Evolutionary conservation across 2,888 invertebrate species (phyloP).

Genomic region (Congeria kusceri): DNA sequence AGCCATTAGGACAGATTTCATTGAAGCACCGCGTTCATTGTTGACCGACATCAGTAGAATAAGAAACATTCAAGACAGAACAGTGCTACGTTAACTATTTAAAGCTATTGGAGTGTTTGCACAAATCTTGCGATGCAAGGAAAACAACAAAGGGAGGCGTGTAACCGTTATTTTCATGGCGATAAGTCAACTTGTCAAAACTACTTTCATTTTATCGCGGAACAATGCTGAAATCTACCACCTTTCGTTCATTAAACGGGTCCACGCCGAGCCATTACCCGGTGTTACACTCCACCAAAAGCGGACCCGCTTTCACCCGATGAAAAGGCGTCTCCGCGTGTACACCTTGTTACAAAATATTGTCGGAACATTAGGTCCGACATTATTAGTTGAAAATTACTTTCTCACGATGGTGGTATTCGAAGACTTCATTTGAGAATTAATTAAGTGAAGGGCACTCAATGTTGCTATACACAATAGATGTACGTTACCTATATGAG

Average conservation of each 20-base stretch:
- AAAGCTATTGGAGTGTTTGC: too few relatives aligned
- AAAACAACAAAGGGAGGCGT: background rate
- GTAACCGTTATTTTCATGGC: background rate
- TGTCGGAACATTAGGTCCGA: background rate
- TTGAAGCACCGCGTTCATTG: too few relatives aligned
- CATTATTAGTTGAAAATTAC: constrained; percentile 6
- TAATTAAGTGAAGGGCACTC: constrained; percentile 23
- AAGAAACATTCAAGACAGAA: too few relatives aligned
- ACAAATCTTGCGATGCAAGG: too few relatives aligned
- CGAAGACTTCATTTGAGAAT: background rate
- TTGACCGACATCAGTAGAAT: too few relatives aligned
- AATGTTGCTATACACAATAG: background rate
- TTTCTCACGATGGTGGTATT: constrained; percentile 21
- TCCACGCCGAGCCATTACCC: background rate
- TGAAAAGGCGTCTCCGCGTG: background rate
- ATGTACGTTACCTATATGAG: background rate
- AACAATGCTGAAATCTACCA: constrained; percentile 1
- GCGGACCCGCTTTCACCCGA: background rate
- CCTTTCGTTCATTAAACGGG: background rate
- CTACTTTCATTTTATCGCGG: background rate
- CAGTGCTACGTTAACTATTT: too few relatives aligned
- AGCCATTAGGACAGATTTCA: too few relatives aligned
- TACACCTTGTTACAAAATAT: background rate
- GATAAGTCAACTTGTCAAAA: constrained; percentile 10
- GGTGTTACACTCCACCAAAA: background rate